Conservation (phyloP, 2,113 vertebrate species). For the Glareola pratincola region DNA sequence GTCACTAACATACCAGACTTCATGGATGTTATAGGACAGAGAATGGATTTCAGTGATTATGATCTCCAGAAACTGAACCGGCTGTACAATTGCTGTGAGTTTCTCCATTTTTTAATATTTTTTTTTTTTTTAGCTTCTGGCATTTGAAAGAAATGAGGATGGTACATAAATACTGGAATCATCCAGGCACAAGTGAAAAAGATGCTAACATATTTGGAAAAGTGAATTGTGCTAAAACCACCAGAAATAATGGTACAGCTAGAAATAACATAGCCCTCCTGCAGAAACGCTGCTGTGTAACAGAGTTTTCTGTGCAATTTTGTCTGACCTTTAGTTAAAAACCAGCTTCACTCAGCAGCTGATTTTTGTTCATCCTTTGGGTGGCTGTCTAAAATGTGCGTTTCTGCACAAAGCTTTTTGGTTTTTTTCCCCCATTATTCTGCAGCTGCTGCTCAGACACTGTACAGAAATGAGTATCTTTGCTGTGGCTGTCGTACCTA, state of each 20-base stretch:
- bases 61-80: constrained; percentile 86
- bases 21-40: constrained; percentile 87
- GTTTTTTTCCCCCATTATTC: neutral
- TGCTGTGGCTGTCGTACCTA: neutral
- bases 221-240: neutral
- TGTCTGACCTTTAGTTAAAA: constrained; percentile 50
- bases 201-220: neutral
- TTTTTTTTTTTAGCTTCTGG: neutral
- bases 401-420: neutral
- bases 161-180: neutral
- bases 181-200: neutral
- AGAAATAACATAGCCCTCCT: neutral
- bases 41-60: constrained; percentile 91
- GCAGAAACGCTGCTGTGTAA: neutral
- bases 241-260: neutral
- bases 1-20: constrained; percentile 87
- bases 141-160: neutral
- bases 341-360: neutral
- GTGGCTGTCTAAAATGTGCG: constrained; percentile 1
- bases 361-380: constrained; percentile 9
- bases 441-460: neutral
- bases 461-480: neutral
- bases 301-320: neutral
- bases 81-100: constrained; percentile 91
- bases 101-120: neutral